phyloP scores from a whole-genome alignment of 2,888 invertebrate genomes.

The Eupeodes luniger region DNA sequence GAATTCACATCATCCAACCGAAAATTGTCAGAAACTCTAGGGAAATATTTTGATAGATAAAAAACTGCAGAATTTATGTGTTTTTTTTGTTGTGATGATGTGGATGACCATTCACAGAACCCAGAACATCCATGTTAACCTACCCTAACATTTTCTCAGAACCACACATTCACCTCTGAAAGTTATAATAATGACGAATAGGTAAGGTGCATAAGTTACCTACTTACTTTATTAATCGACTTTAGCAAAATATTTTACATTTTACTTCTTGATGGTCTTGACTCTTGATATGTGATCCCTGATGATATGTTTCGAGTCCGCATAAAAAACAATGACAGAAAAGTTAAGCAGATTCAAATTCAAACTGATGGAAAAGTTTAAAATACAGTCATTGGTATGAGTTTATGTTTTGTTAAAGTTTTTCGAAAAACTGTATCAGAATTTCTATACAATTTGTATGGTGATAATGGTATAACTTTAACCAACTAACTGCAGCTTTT shows the following conservation, averaged over 20 bases:
- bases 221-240: not conserved
- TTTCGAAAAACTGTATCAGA: not conserved
- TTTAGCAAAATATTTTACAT: not conserved
- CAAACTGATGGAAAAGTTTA: not conserved
- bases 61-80: not conserved
- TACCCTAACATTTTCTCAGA: not conserved
- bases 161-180: too few relatives aligned
- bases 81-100: too few relatives aligned
- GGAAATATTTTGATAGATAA: conserved; percentile 10
- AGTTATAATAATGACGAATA: not conserved
- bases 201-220: too few relatives aligned
- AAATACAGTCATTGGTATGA: not conserved
- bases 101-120: not conserved
- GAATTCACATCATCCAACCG: conserved; percentile 24
- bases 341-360: not conserved
- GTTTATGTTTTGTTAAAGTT: not conserved
- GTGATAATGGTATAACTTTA: not conserved
- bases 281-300: not conserved
- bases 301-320: not conserved
- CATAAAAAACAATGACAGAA: not conserved
- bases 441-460: not conserved
- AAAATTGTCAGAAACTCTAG: not conserved
- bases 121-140: too few relatives aligned
- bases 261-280: not conserved
- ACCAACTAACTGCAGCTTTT: not conserved